Base-by-base conservation (phyloP, 2,797 vertebrate genomes). In the Loriculus beryllinus region DNA sequence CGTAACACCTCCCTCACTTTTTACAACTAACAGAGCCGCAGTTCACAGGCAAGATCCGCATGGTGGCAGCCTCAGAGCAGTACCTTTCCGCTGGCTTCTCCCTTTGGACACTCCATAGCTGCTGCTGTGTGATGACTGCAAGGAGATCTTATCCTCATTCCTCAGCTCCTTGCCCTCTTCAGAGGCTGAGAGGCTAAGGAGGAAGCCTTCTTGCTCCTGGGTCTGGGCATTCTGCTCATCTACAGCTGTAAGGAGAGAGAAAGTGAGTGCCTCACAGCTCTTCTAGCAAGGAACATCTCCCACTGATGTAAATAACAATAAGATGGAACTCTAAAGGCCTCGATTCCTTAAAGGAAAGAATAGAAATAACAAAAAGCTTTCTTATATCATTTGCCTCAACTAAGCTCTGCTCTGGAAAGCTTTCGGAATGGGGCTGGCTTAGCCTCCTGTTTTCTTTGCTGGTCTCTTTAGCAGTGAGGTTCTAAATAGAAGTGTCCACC, bases 141-240 rank as follows among this genome's bases (percentile, higher is more conserved):
- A 71, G 35, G 98, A 98, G 70, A 97, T 86, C 70, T 97, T 97
- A 37, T 98, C 97, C 6, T 98, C 92, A 1, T 96, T 97, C 49
- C 98, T 98, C 43, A 97, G 97, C n/a, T 98, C 98, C 52, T 96
- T 98, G 64, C 88, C 94, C 31, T 98, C 98, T 40, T 98, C 98
- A 22, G 97, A 86, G 42, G 92, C 65, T 2, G 98, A 94, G 6
- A 98, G 97, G 4, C 96, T 97, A 28, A 99, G 93, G 13, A 98
- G 88, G 75, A 99, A 99, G 9, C 98, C 97, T 88, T 98, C 97
- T 70, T 98, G 98, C 56, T 98, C 98, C 93, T 98, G 98, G 4
- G 98, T 99, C 97, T 99, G 99, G 56, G 98, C 99, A 0, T 99
- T 99, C 98, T 99, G 99, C 92, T 99, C 99, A 37, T 99, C 99